Evolutionary conservation across 2,888 invertebrate species (phyloP), one percentile per base, ranked within the genome.

Genomic region (Stomorhina lunata): DNA sequence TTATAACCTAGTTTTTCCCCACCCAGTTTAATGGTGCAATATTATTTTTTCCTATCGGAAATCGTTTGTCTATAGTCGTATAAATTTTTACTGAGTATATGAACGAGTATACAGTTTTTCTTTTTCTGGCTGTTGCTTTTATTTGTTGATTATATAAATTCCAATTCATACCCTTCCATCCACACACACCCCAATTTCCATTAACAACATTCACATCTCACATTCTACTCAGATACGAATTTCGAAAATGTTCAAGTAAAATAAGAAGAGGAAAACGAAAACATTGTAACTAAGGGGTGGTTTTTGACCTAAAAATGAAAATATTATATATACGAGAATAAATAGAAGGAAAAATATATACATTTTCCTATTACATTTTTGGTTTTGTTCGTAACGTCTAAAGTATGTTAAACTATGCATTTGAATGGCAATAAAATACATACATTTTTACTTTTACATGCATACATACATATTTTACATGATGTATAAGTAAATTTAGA

Each of bases 261-360:
- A 63, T 10, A 57, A n/a, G 2, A 55, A 15, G 15, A 53, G 50
- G 5, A 40, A 43, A 29, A 29, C 10, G 34, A 37, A 55, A 63
- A 66, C 45, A 6, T 48, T 71, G 75, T 65, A 61, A 71, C 57
- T 50, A 69, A 45, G 71, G 81, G 81, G 81, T 81, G 57, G 81
- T 81, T 81, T 81, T 81, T 81, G 78, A 81, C 81, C 81, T 81
- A 81, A 81, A 81, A 68, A 73, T 9, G 20, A 77, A 50, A 61
- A 32, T 57, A 17, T n/a, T 50, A 48, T 57, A 22, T 57, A 48
- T 40, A 55, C 53, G 27, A 32, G 10, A 34, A 43, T 12, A 63
- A 40, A 73, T 20, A 50, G 6, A 40, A 45, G 43, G 17, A 79
- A 37, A 68, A 27, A 17, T 22, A 68, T 27, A 43, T n/a, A 45